A percentile compares a stretch with the other conserved stretches of the same genome.
These are phyloP conservation scores for Agrotis exclamationis DNA, from an alignment of 2,888 invertebrate species.

Conservation along the genomic window DNA sequence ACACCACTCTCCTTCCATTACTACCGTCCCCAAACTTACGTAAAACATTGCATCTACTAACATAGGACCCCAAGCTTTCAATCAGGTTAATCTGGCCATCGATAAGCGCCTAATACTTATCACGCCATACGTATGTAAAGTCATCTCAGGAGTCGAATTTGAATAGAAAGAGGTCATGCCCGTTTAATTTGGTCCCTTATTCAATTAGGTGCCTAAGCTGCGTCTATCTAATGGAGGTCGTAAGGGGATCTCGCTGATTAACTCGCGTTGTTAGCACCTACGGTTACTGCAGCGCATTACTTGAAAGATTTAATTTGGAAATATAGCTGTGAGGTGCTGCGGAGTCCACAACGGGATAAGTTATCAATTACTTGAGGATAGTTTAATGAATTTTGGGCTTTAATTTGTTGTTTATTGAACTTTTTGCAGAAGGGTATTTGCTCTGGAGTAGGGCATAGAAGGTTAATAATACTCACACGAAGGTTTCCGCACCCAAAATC, in stretches of 20 bases:
- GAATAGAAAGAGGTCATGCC: conserved; percentile 89
- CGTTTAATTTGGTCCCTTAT: conserved; percentile 89
- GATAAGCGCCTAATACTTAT: conserved; percentile 77
- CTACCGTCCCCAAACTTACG: conserved; percentile 18
- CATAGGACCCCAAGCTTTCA: conserved; percentile 69
- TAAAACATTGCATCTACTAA: conserved; percentile 37
- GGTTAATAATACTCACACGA: no score
- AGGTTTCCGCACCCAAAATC: no score
- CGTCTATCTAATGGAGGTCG: conserved; percentile 87
- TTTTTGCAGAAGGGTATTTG: neutral
- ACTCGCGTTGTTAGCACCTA: conserved; percentile 86
- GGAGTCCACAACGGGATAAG: neutral
- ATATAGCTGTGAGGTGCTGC: conserved; percentile 39
- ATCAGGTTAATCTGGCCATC: conserved; percentile 79
- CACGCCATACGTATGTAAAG: conserved; percentile 77
- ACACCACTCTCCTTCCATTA: conserved; percentile 1
- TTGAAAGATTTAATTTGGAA: conserved; percentile 75
- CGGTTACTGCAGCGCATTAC: conserved; percentile 72
- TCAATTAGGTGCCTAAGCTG: conserved; percentile 88
- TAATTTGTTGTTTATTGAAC: neutral
- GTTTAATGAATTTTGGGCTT: neutral
- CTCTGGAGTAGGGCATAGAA: no score
- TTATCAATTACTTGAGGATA: conserved; percentile 4
- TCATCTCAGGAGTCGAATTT: conserved; percentile 83
- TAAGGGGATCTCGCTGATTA: conserved; percentile 88